A percentile compares a stretch with the other conserved stretches of the same genome.
These are phyloP conservation scores for Urocynchramus pylzowi DNA, from an alignment of 2,113 vertebrate genomes.

Conservation along the genomic window DNA sequence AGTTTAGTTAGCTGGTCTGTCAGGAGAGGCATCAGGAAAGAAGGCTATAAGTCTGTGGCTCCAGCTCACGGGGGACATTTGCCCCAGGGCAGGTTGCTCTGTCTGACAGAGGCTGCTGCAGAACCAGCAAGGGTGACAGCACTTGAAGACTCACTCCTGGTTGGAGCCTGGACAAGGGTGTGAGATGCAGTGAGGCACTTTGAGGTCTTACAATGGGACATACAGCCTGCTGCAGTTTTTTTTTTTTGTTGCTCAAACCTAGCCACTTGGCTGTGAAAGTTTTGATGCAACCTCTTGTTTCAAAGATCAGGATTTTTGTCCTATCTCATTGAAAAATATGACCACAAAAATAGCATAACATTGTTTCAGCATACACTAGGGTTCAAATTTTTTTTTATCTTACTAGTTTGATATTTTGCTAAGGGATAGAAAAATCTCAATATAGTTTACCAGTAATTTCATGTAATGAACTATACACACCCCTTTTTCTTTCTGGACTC, in stretches of 20 bases:
- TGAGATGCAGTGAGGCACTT: background rate
- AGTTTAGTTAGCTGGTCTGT: background rate
- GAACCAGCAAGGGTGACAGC: background rate
- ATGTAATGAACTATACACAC: background rate
- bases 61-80: background rate
- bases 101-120: background rate
- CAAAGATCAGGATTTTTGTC: background rate
- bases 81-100: background rate
- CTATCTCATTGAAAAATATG: background rate
- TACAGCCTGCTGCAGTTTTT: background rate
- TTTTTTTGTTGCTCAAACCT: background rate
- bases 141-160: rapidly evolving
- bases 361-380: background rate
- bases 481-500: conserved; percentile 29
- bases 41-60: background rate
- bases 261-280: background rate
- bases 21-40: background rate
- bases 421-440: background rate
- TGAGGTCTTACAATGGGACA: background rate
- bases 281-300: background rate
- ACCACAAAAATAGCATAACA: background rate
- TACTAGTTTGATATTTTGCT: background rate
- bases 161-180: rapidly evolving
- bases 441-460: conserved; percentile 31
- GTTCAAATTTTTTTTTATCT: background rate